Evolutionary conservation across 2,888 invertebrate genomes (phyloP).

Genomic region (Plagodis dolabraria): DNA sequence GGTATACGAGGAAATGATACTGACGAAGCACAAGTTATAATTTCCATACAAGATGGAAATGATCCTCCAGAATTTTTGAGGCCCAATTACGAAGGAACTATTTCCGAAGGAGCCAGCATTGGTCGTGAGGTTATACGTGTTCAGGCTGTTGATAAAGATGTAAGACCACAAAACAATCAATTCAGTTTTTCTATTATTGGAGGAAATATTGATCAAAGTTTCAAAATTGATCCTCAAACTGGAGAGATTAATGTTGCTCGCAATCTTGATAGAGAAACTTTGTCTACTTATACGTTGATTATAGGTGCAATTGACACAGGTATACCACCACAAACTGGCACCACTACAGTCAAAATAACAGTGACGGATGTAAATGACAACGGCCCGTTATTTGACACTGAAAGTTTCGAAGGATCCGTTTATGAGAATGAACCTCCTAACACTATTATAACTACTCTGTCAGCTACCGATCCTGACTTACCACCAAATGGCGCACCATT

Average conservation of each 20-base stretch:
- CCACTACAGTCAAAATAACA: conserved; percentile 91
- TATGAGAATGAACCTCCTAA: conserved; percentile 94
- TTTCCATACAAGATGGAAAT: conserved; percentile 97
- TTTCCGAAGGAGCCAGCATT: conserved; percentile 91
- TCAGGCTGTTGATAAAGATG: conserved; percentile 96
- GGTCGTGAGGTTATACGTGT: conserved; percentile 92
- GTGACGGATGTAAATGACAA: conserved; percentile 97
- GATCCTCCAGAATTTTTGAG: conserved; percentile 97
- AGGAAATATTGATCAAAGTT: conserved; percentile 92
- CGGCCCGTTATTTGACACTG: conserved; percentile 92
- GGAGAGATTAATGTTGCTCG: conserved; percentile 93
- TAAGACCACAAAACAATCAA: conserved; percentile 95
- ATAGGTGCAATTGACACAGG: conserved; percentile 96
- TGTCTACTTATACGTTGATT: conserved; percentile 89
- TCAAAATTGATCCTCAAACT: conserved; percentile 94
- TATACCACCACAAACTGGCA: conserved; percentile 95
- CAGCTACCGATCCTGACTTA: conserved; percentile 94
- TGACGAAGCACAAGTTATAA: conserved; percentile 96
- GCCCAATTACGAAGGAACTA: conserved; percentile 89
- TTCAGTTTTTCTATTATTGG: conserved; percentile 95
- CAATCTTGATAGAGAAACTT: conserved; percentile 91
- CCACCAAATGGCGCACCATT: conserved; percentile 97
- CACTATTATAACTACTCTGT: conserved; percentile 92
- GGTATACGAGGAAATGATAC: conserved; percentile 97
- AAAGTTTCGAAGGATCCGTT: conserved; percentile 90